Base-by-base conservation (phyloP, 2,888 invertebrate species). In the Acanthacorydalis orientalis region DNA sequence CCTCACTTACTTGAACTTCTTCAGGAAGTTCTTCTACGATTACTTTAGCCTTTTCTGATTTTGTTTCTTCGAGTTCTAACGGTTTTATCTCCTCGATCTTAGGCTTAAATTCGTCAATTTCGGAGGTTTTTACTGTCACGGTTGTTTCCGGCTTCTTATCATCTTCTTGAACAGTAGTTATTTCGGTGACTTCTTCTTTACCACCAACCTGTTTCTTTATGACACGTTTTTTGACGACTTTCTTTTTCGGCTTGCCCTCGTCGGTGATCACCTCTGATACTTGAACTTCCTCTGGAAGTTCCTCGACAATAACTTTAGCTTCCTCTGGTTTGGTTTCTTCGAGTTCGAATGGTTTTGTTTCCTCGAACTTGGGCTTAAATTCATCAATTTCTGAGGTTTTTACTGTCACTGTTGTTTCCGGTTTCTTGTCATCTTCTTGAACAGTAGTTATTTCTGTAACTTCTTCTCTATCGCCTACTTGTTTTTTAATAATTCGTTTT, bases 401-500 rank as follows among this genome's bases (percentile, higher is more conserved):
- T 9, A 52, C 51, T 44, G 52, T 37, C 1, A 37, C 14, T 9
- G 14, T 14, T 8, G n/a, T 37, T 37, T 37, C 37, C 6, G 37
- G 23, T 23, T 23, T 23, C 11, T 61, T 57, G 11, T 55, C 59
- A 31, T 61, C 61, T 52, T 61, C 60, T 48, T 62, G 57, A 8
- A 59, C 54, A 0, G 59, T 63, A 4, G 55, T 47, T 33, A 63
- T 61, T 54, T 63, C 59, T 10, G 65, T 56, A 15, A 54, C 56
- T 55, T 62, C 63, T 51, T 60, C 58, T 55, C 61, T 63, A 42
- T 58, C 51, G 50, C 59, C 63, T 42, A 62, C 56, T 3, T 63
- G 59, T 53, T 70, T 70, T 52, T 68, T 69, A 11, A 72, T 69
- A 2, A 65, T 57, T 48, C 66, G 64, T n/a, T 67, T 70, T 50